Conservation (phyloP, 2,888 invertebrate species). For the Alcis repandata region DNA sequence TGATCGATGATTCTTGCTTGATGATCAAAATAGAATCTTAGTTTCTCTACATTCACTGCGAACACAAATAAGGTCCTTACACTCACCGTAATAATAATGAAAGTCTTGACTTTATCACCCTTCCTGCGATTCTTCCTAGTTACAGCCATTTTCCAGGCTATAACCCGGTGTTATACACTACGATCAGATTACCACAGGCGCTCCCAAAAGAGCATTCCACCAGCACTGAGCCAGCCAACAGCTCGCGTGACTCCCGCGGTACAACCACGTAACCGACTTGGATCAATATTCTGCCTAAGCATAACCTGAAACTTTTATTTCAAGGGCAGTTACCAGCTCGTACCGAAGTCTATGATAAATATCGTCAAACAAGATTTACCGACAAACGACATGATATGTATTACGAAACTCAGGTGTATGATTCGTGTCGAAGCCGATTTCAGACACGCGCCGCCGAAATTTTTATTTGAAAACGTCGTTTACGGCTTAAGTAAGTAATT, state of each 20-base stretch:
- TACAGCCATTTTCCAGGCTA: conserved; percentile 54
- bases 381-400: conserved; percentile 22
- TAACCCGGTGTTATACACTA: conserved; percentile 38
- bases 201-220: conserved; percentile 63
- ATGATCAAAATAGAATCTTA: neutral
- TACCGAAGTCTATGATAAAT: conserved; percentile 27
- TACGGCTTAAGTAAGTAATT: conserved; percentile 9
- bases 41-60: neutral
- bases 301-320: conserved; percentile 58
- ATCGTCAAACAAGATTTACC: conserved; percentile 19
- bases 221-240: conserved; percentile 54
- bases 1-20: neutral
- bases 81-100: conserved; percentile 32
- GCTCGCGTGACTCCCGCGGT: conserved; percentile 71
- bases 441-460: conserved; percentile 16
- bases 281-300: conserved; percentile 67
- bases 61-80: neutral
- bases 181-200: conserved; percentile 49
- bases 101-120: conserved; percentile 54
- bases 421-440: conserved; percentile 28
- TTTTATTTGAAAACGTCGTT: conserved; percentile 18
- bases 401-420: conserved; percentile 26
- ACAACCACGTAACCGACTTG: conserved; percentile 59
- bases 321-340: conserved; percentile 57
- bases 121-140: conserved; percentile 50